These are phyloP conservation scores for Isoperla grammatica DNA, from an alignment of 2,888 invertebrate species.

Conservation along the genomic window DNA sequence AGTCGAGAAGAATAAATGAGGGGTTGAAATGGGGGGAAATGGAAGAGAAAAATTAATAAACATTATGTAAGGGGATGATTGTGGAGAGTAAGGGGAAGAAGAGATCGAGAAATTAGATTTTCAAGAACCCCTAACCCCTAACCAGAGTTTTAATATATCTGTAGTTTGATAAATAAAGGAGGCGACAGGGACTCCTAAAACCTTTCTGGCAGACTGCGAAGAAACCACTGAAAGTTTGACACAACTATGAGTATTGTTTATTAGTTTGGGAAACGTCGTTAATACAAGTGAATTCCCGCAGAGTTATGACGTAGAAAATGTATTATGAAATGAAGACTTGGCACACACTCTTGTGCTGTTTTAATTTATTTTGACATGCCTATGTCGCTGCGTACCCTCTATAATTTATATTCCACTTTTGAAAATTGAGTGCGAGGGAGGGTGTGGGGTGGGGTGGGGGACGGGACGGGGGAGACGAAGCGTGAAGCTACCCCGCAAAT, in stretches of 20 bases:
- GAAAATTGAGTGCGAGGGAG: constrained; percentile 26
- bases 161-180: neutral
- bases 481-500: constrained; percentile 28
- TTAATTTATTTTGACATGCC: no score
- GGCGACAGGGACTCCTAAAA: neutral
- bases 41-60: constrained; percentile 20
- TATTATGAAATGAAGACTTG: no score
- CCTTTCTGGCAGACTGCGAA: neutral
- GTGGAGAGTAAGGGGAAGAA: neutral
- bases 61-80: constrained; percentile 16
- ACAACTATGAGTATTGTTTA: neutral
- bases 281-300: constrained; percentile 1
- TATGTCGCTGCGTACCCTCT: constrained; percentile 1
- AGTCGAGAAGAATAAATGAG: constrained; percentile 7
- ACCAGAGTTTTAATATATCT: no score
- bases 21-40: constrained; percentile 8
- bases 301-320: neutral
- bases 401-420: constrained; percentile 26
- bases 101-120: neutral
- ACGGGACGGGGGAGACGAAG: constrained; percentile 15
- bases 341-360: no score
- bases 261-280: neutral
- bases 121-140: no score
- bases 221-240: neutral
- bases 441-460: constrained; percentile 4